These are phyloP conservation scores for Entomobrya multifasciata DNA, from an alignment of 2,888 invertebrate species.

Conservation along the genomic window DNA sequence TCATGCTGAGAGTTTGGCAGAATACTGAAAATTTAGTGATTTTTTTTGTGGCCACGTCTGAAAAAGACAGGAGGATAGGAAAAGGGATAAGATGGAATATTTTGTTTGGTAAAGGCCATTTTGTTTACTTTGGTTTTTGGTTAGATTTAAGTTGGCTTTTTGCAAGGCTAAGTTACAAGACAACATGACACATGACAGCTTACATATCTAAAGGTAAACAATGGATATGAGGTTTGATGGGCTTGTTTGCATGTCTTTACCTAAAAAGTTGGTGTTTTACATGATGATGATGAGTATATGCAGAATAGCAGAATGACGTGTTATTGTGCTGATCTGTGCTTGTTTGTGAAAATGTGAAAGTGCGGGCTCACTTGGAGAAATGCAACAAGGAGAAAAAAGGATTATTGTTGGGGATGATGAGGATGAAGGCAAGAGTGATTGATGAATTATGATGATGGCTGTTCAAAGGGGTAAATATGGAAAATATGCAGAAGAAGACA, in stretches of 20 bases:
- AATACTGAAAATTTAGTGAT: neutral
- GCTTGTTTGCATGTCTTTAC: no score
- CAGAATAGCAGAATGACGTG: no score
- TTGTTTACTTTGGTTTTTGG: conserved; percentile 5
- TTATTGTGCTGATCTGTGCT: no score
- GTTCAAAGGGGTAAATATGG: neutral
- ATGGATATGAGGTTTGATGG: neutral
- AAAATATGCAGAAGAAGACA: neutral
- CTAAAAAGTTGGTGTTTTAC: no score
- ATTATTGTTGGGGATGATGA: neutral
- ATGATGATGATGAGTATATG: no score
- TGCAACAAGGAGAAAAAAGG: neutral
- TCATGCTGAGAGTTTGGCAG: no score
- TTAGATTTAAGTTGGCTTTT: neutral
- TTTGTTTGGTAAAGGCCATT: neutral
- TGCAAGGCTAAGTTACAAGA: no score
- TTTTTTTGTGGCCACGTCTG: conserved; percentile 7
- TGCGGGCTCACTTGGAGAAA: neutral
- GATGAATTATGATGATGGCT: conserved; percentile 5
- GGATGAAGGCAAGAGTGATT: conserved; percentile 18
- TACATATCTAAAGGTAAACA: neutral
- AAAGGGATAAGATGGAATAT: no score
- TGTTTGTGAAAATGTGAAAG: neutral
- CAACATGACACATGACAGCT: conserved; percentile 18
- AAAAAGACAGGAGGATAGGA: neutral